These are phyloP conservation scores for Odontomyia ornata DNA, from an alignment of 2,888 invertebrate genomes.

Conservation along the genomic window DNA sequence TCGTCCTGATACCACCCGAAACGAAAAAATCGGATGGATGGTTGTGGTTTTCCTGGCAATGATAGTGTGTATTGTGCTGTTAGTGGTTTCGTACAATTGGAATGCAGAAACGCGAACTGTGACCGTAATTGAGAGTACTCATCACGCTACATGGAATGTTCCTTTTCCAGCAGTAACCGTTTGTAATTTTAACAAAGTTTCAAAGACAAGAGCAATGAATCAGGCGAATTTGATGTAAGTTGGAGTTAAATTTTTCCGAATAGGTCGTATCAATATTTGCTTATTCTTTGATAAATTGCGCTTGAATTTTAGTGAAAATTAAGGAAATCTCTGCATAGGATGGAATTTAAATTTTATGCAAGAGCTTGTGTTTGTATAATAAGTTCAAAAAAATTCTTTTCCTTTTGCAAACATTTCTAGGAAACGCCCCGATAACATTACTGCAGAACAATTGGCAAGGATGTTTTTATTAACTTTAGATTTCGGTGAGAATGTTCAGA, in stretches of 20 bases:
- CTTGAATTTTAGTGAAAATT: no score
- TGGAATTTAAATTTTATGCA: no score
- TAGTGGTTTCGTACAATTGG: slow-evolving; percentile 70
- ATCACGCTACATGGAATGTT: slow-evolving; percentile 69
- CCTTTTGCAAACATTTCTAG: no score
- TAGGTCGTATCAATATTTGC: no score
- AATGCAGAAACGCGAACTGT: slow-evolving; percentile 70
- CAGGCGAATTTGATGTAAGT: slow-evolving; percentile 65
- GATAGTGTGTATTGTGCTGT: slow-evolving; percentile 67
- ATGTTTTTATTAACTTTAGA: slow-evolving; percentile 54
- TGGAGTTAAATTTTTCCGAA: slow-evolving; percentile 59
- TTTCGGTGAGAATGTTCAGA: slow-evolving; percentile 49
- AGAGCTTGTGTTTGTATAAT: no score
- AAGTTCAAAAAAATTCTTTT: no score
- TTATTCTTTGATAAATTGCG: no score
- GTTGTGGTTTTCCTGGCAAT: slow-evolving; percentile 67
- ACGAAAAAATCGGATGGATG: slow-evolving; percentile 70
- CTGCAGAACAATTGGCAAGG: slow-evolving; percentile 42
- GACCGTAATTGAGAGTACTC: slow-evolving; percentile 68
- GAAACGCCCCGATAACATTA: slow-evolving; percentile 58
- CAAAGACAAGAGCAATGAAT: slow-evolving; percentile 60
- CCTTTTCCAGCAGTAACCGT: slow-evolving; percentile 69
- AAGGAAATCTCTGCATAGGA: no score
- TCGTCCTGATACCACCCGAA: slow-evolving; percentile 66
- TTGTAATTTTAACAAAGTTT: slow-evolving; percentile 68